Evolutionary conservation across 2,888 invertebrate genomes (phyloP).

Genomic region (Therioaphis trifolii): DNA sequence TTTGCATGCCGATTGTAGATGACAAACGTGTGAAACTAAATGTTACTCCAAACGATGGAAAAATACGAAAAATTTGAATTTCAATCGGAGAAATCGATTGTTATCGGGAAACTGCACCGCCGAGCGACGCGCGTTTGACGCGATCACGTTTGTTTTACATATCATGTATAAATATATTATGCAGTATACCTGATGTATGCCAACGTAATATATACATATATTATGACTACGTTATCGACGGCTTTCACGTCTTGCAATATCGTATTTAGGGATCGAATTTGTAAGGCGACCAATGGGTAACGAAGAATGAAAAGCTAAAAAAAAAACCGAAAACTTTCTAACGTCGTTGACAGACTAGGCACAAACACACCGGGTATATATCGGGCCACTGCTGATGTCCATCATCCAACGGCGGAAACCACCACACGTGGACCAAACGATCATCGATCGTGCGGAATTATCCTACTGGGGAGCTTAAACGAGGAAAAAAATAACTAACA

Average conservation of each 20-base stretch:
- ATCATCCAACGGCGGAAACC: conserved; percentile 1
- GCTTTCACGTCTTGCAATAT: conserved; percentile 42
- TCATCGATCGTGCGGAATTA: background rate
- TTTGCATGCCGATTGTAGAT: too few relatives aligned
- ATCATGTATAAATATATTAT: conserved; percentile 30
- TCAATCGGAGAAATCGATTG: conserved; percentile 54
- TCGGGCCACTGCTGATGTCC: background rate
- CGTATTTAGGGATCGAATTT: conserved; percentile 54
- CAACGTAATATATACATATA: background rate
- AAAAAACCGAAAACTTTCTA: conserved; percentile 52
- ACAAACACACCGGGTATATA: background rate
- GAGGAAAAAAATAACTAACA: background rate
- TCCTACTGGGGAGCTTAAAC: background rate
- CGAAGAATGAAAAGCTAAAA: background rate
- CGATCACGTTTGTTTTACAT: conserved; percentile 56
- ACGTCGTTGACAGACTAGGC: conserved; percentile 2
- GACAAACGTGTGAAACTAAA: background rate
- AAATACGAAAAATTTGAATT: conserved; percentile 44
- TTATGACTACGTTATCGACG: conserved; percentile 5
- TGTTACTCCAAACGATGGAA: background rate
- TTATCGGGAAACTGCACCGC: conserved; percentile 7
- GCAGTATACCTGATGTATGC: background rate
- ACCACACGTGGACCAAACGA: conserved; percentile 8
- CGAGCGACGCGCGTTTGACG: conserved; percentile 21
- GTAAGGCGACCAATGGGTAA: background rate